Evolutionary conservation across 2,113 vertebrate species (phyloP).

Genomic region (Neogobius melanostomus): DNA sequence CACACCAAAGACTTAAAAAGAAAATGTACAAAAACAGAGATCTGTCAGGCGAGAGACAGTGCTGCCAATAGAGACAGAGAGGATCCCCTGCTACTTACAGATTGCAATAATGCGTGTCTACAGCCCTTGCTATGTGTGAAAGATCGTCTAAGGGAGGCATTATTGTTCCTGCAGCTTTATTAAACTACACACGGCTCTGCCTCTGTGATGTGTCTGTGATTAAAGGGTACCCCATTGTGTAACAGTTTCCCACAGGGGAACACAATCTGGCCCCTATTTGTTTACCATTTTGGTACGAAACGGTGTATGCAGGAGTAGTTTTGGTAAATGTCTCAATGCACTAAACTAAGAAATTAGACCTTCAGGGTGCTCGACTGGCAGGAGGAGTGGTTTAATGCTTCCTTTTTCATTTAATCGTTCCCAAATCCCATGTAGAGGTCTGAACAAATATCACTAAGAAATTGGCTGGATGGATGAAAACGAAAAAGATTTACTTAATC

Average conservation of each 20-base stretch:
- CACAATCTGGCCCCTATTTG: slow-evolving; percentile 36
- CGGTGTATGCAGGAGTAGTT: slow-evolving; percentile 17
- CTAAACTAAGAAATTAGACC: slow-evolving; percentile 19
- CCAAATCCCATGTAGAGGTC: background rate
- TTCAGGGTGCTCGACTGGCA: background rate
- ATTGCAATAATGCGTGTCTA: slow-evolving; percentile 53
- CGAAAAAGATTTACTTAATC: slow-evolving; percentile 28
- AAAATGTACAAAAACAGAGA: slow-evolving; percentile 17
- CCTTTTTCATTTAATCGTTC: background rate
- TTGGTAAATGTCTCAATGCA: slow-evolving; percentile 21
- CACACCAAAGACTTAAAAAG: background rate
- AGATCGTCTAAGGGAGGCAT: slow-evolving; percentile 30
- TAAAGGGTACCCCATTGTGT: slow-evolving; percentile 53
- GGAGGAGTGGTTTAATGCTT: background rate
- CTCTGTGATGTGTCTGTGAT: slow-evolving; percentile 57
- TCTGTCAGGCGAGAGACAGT: slow-evolving; percentile 42
- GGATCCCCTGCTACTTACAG: slow-evolving; percentile 19
- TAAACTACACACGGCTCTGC: slow-evolving; percentile 53
- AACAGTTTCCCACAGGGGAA: slow-evolving; percentile 36
- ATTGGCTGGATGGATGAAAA: slow-evolving; percentile 24
- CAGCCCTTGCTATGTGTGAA: slow-evolving; percentile 19
- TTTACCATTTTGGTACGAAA: slow-evolving; percentile 20
- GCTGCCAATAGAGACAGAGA: slow-evolving; percentile 48
- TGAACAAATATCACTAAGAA: slow-evolving; percentile 13
- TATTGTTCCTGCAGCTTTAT: slow-evolving; percentile 57